Conservation (phyloP, 2,888 invertebrate genomes). For the Acleris cristana region DNA sequence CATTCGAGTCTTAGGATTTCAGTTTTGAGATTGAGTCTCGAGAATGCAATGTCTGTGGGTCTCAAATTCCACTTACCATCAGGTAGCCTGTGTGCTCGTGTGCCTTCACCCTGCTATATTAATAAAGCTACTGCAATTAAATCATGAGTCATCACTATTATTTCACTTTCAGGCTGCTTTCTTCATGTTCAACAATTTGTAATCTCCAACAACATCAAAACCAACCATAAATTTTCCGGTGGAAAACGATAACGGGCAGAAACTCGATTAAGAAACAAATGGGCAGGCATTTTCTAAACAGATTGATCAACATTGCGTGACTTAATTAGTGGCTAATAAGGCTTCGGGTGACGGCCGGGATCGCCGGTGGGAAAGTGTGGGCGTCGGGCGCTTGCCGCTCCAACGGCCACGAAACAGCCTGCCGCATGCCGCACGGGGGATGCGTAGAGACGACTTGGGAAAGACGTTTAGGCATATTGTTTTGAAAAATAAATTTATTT, state of each 20-base stretch:
- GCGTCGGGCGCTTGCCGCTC: slow-evolving; percentile 72
- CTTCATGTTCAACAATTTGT: not conserved
- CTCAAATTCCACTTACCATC: too few relatives aligned
- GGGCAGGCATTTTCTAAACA: slow-evolving; percentile 40
- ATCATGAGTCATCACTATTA: too few relatives aligned
- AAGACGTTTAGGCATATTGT: too few relatives aligned
- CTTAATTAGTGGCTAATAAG: slow-evolving; percentile 62
- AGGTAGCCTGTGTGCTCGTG: too few relatives aligned
- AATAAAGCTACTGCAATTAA: not conserved
- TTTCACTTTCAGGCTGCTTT: too few relatives aligned
- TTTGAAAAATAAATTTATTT: too few relatives aligned
- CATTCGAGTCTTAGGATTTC: not conserved
- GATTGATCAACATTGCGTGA: slow-evolving; percentile 48
- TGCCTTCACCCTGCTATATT: too few relatives aligned
- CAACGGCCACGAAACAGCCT: slow-evolving; percentile 72
- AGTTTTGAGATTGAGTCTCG: not conserved
- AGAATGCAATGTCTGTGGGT: too few relatives aligned
- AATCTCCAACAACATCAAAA: not conserved
- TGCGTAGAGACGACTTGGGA: slow-evolving; percentile 45
- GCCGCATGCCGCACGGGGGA: slow-evolving; percentile 46
- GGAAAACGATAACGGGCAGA: slow-evolving; percentile 20
- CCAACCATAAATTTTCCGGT: slow-evolving; percentile 5
- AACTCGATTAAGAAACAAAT: slow-evolving; percentile 35
- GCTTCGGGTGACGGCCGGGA: slow-evolving; percentile 64
- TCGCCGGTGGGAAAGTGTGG: slow-evolving; percentile 71